Evolutionary conservation across 2,113 vertebrate genomes (phyloP).

Genomic region (Vulpes ferrilata): DNA sequence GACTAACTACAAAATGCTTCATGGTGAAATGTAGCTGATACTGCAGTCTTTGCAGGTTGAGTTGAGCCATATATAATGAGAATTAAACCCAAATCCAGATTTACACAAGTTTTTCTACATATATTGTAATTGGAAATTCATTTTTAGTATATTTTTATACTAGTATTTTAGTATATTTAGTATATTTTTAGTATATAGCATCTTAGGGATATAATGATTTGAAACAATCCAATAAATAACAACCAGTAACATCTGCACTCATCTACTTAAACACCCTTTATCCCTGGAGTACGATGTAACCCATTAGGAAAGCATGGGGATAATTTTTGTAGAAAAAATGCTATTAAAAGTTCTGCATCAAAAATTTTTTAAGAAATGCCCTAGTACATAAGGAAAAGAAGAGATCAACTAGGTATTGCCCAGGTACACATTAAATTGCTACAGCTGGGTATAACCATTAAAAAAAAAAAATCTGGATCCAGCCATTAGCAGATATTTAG

Average conservation of each 20-base stretch:
- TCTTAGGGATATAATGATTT: not conserved
- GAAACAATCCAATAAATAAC: not conserved
- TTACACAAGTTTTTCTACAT: not conserved
- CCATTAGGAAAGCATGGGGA: not conserved
- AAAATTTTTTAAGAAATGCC: slow-evolving; percentile 10
- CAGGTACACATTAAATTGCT: slow-evolving; percentile 65
- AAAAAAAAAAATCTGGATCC: not conserved
- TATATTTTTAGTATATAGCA: not conserved
- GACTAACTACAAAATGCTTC: not conserved
- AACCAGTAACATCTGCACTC: not conserved
- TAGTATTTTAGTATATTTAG: too few relatives aligned
- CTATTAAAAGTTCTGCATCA: not conserved
- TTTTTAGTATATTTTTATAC: not conserved
- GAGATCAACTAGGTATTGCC: slow-evolving; percentile 28
- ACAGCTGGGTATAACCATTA: slow-evolving; percentile 65
- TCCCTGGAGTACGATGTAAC: not conserved
- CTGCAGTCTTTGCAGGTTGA: not conserved
- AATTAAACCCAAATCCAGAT: not conserved
- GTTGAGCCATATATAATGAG: not conserved
- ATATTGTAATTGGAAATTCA: not conserved
- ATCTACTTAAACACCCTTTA: not conserved
- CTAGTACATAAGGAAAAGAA: slow-evolving; percentile 2
- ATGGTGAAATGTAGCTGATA: not conserved
- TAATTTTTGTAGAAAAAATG: slow-evolving; percentile 13
- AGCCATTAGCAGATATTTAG: slow-evolving; percentile 49